Conservation (phyloP, 2,888 invertebrate genomes). For the Neria commutata region DNA sequence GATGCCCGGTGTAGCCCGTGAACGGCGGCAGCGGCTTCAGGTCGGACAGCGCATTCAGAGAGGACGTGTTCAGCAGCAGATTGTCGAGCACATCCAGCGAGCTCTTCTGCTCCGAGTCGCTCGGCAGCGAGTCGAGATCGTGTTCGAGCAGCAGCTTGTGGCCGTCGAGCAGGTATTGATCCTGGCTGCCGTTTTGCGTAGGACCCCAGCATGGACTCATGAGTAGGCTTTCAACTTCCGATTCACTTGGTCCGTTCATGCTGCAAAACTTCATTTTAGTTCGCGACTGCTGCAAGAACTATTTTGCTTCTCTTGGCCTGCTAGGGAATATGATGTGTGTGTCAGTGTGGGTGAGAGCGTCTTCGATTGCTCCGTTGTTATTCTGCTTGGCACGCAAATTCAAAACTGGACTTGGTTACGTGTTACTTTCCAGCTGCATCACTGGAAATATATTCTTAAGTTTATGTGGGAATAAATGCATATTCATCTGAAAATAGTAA, state of each 20-base stretch:
- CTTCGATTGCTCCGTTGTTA: too few relatives aligned
- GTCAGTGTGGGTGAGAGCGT: not conserved
- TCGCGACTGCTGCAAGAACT: constrained; percentile 13
- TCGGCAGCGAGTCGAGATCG: constrained; percentile 65
- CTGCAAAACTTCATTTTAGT: constrained; percentile 69
- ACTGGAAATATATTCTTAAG: constrained; percentile 2
- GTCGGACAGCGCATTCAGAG: constrained; percentile 73
- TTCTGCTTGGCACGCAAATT: not conserved
- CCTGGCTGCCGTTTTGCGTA: constrained; percentile 62
- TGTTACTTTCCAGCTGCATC: not conserved
- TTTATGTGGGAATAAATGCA: constrained; percentile 4
- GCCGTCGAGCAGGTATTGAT: constrained; percentile 65
- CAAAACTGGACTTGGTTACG: not conserved
- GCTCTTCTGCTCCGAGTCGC: constrained; percentile 62
- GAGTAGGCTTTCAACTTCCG: constrained; percentile 74
- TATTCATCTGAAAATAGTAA: constrained; percentile 1
- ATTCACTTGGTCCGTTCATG: constrained; percentile 64
- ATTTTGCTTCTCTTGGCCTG: not conserved
- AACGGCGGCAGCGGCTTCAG: constrained; percentile 86
- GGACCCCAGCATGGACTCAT: constrained; percentile 76
- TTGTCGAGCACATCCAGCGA: constrained; percentile 76
- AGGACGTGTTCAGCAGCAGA: constrained; percentile 65
- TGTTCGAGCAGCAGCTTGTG: constrained; percentile 67
- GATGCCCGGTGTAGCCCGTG: constrained; percentile 82
- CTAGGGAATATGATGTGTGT: not conserved